Percentiles rank a stretch among this genome's conserved stretches.
phyloP scores from a whole-genome alignment of 2,113 vertebrate species.

The Saguinus imperator region DNA sequence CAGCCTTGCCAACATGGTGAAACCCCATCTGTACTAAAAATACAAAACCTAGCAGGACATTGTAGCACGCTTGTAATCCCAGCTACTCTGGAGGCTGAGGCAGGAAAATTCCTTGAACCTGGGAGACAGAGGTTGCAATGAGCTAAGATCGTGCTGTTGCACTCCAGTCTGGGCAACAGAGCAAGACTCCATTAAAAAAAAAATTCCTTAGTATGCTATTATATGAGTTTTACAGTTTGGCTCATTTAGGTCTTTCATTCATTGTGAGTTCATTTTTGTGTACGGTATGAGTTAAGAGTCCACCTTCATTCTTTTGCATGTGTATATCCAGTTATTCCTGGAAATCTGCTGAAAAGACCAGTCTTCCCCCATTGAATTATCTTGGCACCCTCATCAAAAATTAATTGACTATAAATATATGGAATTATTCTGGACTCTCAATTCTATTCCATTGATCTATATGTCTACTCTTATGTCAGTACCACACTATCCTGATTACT shows the following conservation, averaged over 20 bases:
- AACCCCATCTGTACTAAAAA: too few relatives aligned
- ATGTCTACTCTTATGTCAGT: background rate
- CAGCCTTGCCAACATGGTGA: too few relatives aligned
- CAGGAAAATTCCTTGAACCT: too few relatives aligned
- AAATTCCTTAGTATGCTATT: background rate
- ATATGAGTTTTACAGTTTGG: background rate
- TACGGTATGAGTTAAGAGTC: background rate
- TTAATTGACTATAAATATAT: background rate
- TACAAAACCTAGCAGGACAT: too few relatives aligned
- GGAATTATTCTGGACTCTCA: background rate
- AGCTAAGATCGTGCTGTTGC: too few relatives aligned
- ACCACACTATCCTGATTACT: background rate
- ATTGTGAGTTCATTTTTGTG: background rate
- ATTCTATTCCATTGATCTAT: background rate
- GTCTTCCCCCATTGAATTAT: background rate
- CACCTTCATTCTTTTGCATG: background rate
- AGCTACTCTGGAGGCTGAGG: too few relatives aligned
- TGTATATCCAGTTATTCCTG: background rate
- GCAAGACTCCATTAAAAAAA: too few relatives aligned
- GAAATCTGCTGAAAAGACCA: background rate
- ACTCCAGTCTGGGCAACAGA: too few relatives aligned
- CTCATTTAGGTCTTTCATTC: background rate
- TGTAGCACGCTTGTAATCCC: too few relatives aligned
- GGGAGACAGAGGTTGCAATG: too few relatives aligned
- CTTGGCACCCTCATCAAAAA: background rate